Evolutionary conservation across 2,113 vertebrate species (phyloP).

Genomic region (Apteryx mantelli): DNA sequence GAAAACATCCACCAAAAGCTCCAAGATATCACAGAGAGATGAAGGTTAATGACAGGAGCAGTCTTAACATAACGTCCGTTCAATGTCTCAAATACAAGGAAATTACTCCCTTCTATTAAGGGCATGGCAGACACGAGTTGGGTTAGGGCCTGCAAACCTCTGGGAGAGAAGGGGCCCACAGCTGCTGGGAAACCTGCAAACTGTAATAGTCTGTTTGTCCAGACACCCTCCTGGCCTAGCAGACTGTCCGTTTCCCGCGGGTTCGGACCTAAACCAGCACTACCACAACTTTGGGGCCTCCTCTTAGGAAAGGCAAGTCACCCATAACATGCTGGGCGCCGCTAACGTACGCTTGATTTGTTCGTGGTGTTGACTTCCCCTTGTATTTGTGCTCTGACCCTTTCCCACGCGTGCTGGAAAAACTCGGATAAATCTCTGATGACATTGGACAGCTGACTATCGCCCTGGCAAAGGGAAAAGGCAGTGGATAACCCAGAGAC

Average conservation of each 20-base stretch:
- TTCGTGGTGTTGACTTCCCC: not conserved
- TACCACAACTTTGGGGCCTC: not conserved
- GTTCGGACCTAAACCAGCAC: not conserved
- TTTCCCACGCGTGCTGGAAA: not conserved
- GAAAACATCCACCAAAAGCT: not conserved
- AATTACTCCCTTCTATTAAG: not conserved
- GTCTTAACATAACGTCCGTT: not conserved
- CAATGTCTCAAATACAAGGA: not conserved
- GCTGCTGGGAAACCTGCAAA: too few relatives aligned
- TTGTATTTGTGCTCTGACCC: not conserved
- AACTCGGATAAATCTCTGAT: not conserved
- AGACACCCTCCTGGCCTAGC: not conserved
- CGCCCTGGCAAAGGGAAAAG: not conserved
- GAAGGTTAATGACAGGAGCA: not conserved
- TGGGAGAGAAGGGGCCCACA: rapidly evolving
- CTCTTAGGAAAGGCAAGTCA: not conserved
- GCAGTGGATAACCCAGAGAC: not conserved
- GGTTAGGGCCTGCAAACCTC: not conserved
- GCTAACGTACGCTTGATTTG: rapidly evolving
- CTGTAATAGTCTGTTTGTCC: not conserved
- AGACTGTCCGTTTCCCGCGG: not conserved
- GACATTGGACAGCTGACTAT: rapidly evolving
- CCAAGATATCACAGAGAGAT: rapidly evolving
- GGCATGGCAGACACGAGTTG: not conserved
- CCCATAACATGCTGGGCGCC: rapidly evolving